A percentile compares a stretch with the other conserved stretches of the same genome.
Conservation (phyloP, 2,797 vertebrate species). For the Alcedo atthis region DNA sequence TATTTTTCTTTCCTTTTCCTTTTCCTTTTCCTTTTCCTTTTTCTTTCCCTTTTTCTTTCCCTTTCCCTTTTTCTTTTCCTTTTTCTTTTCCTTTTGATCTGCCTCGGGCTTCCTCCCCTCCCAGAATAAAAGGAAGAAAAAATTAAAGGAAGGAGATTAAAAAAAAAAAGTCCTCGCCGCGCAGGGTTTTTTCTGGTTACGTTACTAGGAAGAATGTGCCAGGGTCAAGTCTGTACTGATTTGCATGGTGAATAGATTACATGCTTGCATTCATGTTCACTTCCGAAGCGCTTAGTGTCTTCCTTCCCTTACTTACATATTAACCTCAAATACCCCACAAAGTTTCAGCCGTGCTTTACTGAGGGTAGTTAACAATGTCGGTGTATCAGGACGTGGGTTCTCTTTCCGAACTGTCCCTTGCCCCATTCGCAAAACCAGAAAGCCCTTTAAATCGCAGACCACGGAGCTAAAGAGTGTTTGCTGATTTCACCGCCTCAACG, state of each 20-base stretch:
- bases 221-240: slow-evolving; percentile 78
- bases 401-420: not conserved
- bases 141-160: too few species aligned
- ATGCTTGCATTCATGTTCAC: slow-evolving; percentile 81
- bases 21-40: too few species aligned
- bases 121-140: not conserved
- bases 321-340: slow-evolving; percentile 68
- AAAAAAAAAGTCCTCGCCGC: not conserved
- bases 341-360: slow-evolving; percentile 64
- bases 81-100: not conserved
- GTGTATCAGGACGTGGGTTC: not conserved
- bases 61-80: not conserved
- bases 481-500: not conserved
- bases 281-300: slow-evolving; percentile 81
- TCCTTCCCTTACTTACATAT: slow-evolving; percentile 75
- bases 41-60: too few species aligned
- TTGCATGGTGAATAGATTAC: slow-evolving; percentile 82
- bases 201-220: slow-evolving; percentile 71
- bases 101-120: not conserved
- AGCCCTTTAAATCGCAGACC: slow-evolving; percentile 8
- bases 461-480: not conserved
- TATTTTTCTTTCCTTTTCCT: too few species aligned
- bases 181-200: slow-evolving; percentile 49
- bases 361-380: slow-evolving; percentile 23
- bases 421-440: not conserved